A percentile compares a stretch with the other conserved stretches of the same genome.
Conservation (phyloP, 2,113 vertebrate genomes). For the Rhabdomys dilectus region DNA sequence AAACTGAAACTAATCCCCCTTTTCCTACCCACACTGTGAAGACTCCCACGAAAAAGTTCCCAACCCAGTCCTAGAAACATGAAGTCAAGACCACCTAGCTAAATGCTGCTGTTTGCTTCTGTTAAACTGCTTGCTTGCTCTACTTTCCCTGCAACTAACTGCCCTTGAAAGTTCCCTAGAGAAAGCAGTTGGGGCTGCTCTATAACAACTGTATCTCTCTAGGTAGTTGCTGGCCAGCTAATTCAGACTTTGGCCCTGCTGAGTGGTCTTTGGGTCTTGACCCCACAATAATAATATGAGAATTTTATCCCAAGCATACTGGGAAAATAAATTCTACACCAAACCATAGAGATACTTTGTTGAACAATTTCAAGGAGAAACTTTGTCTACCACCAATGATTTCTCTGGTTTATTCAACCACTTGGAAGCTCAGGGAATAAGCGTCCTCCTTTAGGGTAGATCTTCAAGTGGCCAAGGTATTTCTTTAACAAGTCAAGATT, state of each 20-base stretch:
- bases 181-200: background rate
- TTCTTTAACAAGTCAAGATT: background rate
- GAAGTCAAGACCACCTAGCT: background rate
- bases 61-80: background rate
- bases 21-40: background rate
- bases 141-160: background rate
- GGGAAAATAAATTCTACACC: background rate
- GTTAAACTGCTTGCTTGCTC: background rate
- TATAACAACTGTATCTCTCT: background rate
- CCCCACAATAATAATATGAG: background rate
- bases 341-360: background rate
- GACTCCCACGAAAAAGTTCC: background rate
- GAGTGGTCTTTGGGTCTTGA: background rate
- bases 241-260: background rate
- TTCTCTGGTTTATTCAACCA: too few relatives aligned
- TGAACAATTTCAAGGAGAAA: background rate
- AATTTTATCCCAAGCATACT: background rate
- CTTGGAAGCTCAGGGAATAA: background rate
- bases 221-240: background rate
- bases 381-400: background rate
- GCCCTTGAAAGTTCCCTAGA: background rate
- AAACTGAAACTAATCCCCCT: background rate
- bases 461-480: background rate
- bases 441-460: background rate
- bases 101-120: background rate